Evolutionary conservation across 2,113 vertebrate species (phyloP).

Genomic region (Scomber japonicus): DNA sequence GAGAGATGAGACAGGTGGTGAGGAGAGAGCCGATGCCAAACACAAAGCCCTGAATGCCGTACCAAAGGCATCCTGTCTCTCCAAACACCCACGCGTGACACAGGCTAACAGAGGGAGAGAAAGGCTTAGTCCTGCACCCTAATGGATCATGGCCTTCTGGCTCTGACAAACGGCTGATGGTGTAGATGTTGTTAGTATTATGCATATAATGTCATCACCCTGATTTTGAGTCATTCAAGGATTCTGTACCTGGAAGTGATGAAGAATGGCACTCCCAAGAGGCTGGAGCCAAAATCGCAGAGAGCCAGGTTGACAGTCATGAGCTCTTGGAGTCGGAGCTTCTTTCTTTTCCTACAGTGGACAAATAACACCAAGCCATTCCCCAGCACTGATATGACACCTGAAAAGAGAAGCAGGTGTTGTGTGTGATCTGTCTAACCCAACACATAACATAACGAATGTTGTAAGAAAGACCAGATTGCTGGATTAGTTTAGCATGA

Average conservation of each 20-base stretch:
- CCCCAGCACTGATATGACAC: constrained; percentile 59
- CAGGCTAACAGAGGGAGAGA: constrained; percentile 52
- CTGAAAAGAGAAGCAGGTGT: constrained; percentile 28
- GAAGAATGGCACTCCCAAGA: constrained; percentile 70
- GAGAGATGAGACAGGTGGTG: constrained; percentile 76
- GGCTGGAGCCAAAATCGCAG: constrained; percentile 74
- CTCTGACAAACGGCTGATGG: neutral
- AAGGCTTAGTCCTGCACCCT: neutral
- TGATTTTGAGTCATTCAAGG: neutral
- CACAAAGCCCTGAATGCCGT: constrained; percentile 75
- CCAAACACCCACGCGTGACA: constrained; percentile 76
- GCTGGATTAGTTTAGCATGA: too few relatives aligned
- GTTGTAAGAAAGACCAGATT: too few relatives aligned
- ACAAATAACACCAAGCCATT: constrained; percentile 69
- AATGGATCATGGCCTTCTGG: constrained; percentile 18
- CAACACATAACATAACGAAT: too few relatives aligned
- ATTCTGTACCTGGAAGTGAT: constrained; percentile 71
- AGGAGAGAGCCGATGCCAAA: constrained; percentile 76
- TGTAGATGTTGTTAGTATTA: neutral
- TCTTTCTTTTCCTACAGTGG: constrained; percentile 59
- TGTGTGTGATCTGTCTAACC: too few relatives aligned
- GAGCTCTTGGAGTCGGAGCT: constrained; percentile 68
- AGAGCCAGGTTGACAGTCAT: constrained; percentile 76
- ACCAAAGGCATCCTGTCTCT: constrained; percentile 68
- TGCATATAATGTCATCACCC: neutral